Conservation (phyloP, 2,113 vertebrate genomes). For the Hippocampus zosterae region DNA sequence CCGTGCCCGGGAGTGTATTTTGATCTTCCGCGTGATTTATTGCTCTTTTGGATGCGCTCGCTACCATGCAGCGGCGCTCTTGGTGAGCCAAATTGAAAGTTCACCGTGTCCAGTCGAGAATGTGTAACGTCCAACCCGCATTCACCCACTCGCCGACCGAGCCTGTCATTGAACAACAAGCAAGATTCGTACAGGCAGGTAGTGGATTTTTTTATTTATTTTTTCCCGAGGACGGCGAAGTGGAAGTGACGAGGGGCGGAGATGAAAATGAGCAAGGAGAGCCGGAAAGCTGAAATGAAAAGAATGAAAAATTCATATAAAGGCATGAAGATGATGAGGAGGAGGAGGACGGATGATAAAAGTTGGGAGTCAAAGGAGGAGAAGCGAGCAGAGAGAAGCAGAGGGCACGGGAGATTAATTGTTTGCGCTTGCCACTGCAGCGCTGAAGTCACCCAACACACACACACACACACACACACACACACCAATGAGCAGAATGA, state of each 20-base stretch:
- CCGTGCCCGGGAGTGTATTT: neutral
- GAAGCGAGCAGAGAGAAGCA: slow-evolving; percentile 8
- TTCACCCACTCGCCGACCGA: slow-evolving; percentile 9
- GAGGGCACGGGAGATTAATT: slow-evolving; percentile 27
- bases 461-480: neutral
- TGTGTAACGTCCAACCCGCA: slow-evolving; percentile 13
- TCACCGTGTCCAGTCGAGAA: slow-evolving; percentile 9
- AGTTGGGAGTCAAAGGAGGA: neutral
- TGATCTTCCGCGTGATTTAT: slow-evolving; percentile 24
- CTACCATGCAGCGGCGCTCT: slow-evolving; percentile 8
- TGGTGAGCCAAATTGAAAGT: slow-evolving; percentile 10
- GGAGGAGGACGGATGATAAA: slow-evolving; percentile 14
- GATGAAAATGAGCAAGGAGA: slow-evolving; percentile 33
- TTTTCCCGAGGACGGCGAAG: slow-evolving; percentile 24
- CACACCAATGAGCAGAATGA: neutral
- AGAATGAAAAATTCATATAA: slow-evolving; percentile 52
- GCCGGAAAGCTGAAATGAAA: slow-evolving; percentile 50
- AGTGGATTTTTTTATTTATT: slow-evolving; percentile 2
- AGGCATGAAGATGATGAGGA: slow-evolving; percentile 11
- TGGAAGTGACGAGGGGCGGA: slow-evolving; percentile 33
- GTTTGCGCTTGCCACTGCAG: slow-evolving; percentile 22
- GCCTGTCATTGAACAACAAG: slow-evolving; percentile 8
- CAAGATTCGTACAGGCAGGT: slow-evolving; percentile 21
- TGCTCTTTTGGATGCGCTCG: slow-evolving; percentile 27
- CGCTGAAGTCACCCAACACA: slow-evolving; percentile 3